Evolutionary conservation across 2,113 vertebrate genomes (phyloP), one percentile per base, ranked within the genome.

Genomic region (Phrynosoma platyrhinos): DNA sequence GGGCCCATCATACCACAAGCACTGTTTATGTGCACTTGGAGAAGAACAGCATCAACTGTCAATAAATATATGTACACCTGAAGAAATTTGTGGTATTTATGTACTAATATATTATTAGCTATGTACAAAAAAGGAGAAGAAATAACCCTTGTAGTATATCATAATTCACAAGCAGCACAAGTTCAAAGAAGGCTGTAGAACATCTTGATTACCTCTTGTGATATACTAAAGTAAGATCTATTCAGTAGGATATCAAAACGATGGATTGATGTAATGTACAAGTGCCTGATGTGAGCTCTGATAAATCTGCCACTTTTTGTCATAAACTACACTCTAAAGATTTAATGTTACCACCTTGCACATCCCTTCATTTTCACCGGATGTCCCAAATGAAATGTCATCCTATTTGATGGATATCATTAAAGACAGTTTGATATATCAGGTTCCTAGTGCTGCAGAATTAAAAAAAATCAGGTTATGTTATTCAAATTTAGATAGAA

Each of bases 361-460:
- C 72, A 40, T 55, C 21, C 71, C 79, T 87, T 76, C 69, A 77
- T 91, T 90, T 92, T 89, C 72, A 81, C 23, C 72, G 85, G 71
- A 91, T 90, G 53, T 89, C 89, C 88, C 88, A 85, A 87, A 94
- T 89, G 53, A 81, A 78, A 27, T 52, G n/a, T 81, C 86, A 87
- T 82, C 89, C 47, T 84, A 14, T 78, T 83, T 88, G 93, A 89
- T 89, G 88, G 88, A 88, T 86, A 79, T 94, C 84, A 81, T 93
- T 94, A 95, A 90, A 91, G 77, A 83, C 25, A 80, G 84, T 90
- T 95, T 79, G 78, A 91, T 93, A 86, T 92, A 91, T 94, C 83
- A 87, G 62, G 76, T 95, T 81, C 79, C 91, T 66, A 42, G 58
- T 62, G 13, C 78, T 53, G 74, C 89, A 79, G 92, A 47, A 91